Evolutionary conservation across 2,888 invertebrate genomes (phyloP).

Genomic region (Nomada fucata): DNA sequence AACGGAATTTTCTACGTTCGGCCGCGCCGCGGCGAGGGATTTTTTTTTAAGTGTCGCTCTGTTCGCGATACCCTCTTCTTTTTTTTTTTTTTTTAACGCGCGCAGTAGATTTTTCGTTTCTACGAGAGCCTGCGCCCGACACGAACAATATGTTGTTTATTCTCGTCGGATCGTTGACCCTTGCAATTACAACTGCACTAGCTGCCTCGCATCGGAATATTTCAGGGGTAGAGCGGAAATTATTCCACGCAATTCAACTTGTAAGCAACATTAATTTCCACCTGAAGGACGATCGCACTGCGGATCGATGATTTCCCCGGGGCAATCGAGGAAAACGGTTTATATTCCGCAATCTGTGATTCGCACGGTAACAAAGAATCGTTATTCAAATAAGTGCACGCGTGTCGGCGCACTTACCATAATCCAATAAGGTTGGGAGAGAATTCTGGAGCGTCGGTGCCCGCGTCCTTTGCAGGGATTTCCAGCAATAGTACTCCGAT

Average conservation of each 20-base stretch:
- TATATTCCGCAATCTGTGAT: constrained; percentile 3
- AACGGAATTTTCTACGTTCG: neutral
- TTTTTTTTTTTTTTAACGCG: too few species aligned
- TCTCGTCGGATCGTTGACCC: too few species aligned
- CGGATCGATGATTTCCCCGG: neutral
- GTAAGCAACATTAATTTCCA: neutral
- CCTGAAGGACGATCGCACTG: neutral
- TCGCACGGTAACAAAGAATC: constrained; percentile 44
- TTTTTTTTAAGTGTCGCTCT: neutral
- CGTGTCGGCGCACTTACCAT: constrained; percentile 43
- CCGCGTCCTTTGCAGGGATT: constrained; percentile 59
- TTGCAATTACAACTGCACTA: too few species aligned
- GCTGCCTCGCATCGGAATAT: too few species aligned
- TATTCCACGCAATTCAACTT: neutral
- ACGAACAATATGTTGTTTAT: too few species aligned
- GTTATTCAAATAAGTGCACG: constrained; percentile 34
- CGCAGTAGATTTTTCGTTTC: too few species aligned
- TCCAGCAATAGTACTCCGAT: constrained; percentile 69
- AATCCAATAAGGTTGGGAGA: constrained; percentile 52
- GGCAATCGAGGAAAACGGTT: neutral
- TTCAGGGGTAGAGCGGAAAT: too few species aligned
- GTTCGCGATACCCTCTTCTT: too few species aligned
- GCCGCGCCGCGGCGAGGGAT: too few species aligned
- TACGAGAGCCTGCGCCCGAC: too few species aligned
- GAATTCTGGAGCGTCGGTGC: constrained; percentile 28